Evolutionary conservation across 2,113 vertebrate species (phyloP).

Genomic region (Hystrix brachyura): DNA sequence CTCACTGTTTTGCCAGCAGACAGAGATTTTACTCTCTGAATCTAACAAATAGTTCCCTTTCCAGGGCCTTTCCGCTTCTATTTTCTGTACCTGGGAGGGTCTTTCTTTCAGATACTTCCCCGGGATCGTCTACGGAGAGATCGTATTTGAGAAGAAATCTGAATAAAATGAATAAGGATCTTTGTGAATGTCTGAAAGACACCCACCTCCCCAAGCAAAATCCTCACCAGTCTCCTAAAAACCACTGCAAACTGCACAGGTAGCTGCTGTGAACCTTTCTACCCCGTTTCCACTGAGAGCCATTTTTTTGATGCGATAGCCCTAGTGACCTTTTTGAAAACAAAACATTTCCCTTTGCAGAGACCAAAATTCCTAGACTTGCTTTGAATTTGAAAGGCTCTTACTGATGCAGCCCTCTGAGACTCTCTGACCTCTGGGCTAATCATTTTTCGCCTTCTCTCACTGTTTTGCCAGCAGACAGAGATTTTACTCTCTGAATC

Average conservation of each 20-base stretch:
- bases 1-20: not conserved
- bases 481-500: not conserved
- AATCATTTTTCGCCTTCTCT: not conserved
- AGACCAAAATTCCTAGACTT: slow-evolving; percentile 2
- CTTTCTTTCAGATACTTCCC: not conserved
- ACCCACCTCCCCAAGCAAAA: too few species aligned
- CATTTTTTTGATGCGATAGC: not conserved
- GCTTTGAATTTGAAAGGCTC: slow-evolving; percentile 32
- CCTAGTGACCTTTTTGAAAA: not conserved
- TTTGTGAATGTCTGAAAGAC: too few species aligned
- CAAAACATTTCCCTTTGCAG: not conserved
- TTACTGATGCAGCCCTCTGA: not conserved
- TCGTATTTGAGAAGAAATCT: too few species aligned
- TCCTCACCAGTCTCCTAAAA: too few species aligned
- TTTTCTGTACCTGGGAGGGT: not conserved
- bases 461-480: not conserved
- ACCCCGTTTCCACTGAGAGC: not conserved
- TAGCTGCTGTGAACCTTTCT: not conserved
- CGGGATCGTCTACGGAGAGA: too few species aligned
- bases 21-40: not conserved
- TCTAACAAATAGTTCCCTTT: not conserved
- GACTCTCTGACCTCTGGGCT: not conserved
- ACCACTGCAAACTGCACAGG: not conserved
- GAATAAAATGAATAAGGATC: too few species aligned
- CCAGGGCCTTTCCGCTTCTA: not conserved